phyloP scores from a whole-genome alignment of 2,113 vertebrate genomes.

The Heterotilapia buettikoferi region DNA sequence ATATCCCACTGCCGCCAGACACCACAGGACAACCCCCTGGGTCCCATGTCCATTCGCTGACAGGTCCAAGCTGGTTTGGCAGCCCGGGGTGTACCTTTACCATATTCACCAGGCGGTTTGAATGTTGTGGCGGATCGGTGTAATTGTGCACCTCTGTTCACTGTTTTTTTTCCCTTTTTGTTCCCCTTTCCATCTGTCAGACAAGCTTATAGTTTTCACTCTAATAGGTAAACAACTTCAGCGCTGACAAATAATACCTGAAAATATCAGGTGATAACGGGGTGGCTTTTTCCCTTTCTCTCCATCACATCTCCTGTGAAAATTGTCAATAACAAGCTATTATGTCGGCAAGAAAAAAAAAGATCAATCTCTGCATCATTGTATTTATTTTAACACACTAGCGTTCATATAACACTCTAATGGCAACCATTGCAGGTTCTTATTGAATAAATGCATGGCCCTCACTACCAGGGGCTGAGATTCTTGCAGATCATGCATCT shows the following conservation, averaged over 20 bases:
- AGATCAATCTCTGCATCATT: constrained; percentile 3
- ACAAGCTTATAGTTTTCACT: constrained; percentile 8
- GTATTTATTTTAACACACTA: constrained; percentile 16
- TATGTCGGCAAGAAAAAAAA: background rate
- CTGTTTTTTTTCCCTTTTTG: background rate
- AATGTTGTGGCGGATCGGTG: background rate
- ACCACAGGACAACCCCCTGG: background rate
- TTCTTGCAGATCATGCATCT: background rate
- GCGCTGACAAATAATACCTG: constrained; percentile 21
- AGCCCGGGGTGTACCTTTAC: background rate
- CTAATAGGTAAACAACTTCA: constrained; percentile 58
- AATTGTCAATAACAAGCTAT: constrained; percentile 19
- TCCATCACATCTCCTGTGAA: background rate
- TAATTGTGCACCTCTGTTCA: constrained; percentile 4
- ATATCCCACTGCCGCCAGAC: background rate
- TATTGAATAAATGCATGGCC: background rate
- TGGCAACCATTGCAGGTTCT: background rate
- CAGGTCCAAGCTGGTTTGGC: background rate
- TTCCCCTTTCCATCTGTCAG: background rate
- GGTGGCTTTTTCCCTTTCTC: background rate
- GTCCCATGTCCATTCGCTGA: background rate
- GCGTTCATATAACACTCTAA: background rate
- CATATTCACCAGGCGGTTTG: background rate
- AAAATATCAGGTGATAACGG: constrained; percentile 50
- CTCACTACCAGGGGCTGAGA: background rate